phyloP scores from a whole-genome alignment of 92 coral and sea anemone species.

The Desmophyllum pertusum region DNA sequence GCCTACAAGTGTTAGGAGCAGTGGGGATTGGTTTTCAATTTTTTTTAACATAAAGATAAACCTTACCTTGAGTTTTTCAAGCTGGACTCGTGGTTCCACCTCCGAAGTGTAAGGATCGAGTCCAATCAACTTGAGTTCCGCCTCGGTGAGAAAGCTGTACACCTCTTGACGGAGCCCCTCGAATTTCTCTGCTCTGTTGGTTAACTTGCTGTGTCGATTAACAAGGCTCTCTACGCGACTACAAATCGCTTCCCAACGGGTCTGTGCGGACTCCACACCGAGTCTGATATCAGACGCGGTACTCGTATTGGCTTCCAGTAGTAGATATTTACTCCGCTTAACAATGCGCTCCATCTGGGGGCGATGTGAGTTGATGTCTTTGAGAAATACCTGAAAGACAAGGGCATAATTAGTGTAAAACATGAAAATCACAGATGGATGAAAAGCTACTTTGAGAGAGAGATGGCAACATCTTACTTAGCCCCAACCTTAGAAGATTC shows the following conservation, averaged over 20 bases:
- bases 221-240: conserved; percentile 68
- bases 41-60: background rate
- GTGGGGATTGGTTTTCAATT: background rate
- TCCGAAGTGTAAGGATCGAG: conserved; percentile 92
- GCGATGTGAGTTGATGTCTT: conserved; percentile 74
- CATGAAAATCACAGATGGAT: background rate
- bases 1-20: background rate
- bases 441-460: background rate
- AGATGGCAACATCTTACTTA: background rate
- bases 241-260: conserved; percentile 78
- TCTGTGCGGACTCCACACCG: conserved; percentile 77
- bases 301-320: conserved; percentile 62
- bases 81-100: conserved; percentile 73
- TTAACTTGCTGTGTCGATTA: conserved; percentile 69
- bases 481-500: too few species aligned
- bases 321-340: conserved; percentile 84
- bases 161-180: conserved; percentile 83
- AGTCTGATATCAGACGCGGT: conserved; percentile 65
- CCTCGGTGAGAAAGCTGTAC: conserved; percentile 86
- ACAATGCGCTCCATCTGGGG: conserved; percentile 89
- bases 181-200: conserved; percentile 73
- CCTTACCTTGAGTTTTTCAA: conserved; percentile 86
- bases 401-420: background rate
- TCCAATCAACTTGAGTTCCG: conserved; percentile 84
- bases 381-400: conserved; percentile 66